Evolutionary conservation across 2,888 invertebrate genomes (phyloP), one percentile per base, ranked within the genome.

Genomic region (Aporophyla nigra): DNA sequence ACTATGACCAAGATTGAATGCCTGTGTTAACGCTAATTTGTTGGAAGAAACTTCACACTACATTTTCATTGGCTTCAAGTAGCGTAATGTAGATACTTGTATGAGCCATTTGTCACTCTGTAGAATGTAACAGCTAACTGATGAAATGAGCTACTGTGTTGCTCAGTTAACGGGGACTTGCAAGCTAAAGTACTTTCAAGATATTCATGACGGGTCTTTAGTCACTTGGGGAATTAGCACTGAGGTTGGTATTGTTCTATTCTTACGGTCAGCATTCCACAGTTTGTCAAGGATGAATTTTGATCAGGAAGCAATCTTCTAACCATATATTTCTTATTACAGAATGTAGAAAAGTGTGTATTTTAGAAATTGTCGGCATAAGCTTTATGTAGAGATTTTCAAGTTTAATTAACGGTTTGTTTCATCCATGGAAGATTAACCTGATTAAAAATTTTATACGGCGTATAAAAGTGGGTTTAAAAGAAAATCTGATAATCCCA

Each of bases 1-100:
- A 80, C 80, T 83, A 90, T 87, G 85, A 87, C 82, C 87, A 76
- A 87, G 82, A 87, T 90, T 89, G 87, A 86, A 87, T 86, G 87
- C 83, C 5, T 49, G 16, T 33, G 27, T 3, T 19, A 51, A 72
- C 16, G 24, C 24, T 14, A 53, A 68, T 61, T 71, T 56, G 46
- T 54, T 19, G 3, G 67, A 51, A 73, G 33, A 74, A 61, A 84
- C 27, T 72, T 61, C 14, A 53, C 6, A 19, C 53, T 49, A 53
- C 16, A 70, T 77, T 76, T 56, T 67, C 62, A 49, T 27, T 70
- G 19, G 27, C 16, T 62, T 10, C 0, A 53, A 70, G 54, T 68
- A 33, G 40, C 59, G 24, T 24, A 59, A 10, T 0, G 33, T 59
- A 33, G 21, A 5, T 46, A 58, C 19, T 77, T 67, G n/a, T 67